Percentiles rank a stretch among this genome's conserved stretches.
Evolutionary conservation across 2,888 invertebrate species (phyloP).

Genomic region (Ectemnius cavifrons): DNA sequence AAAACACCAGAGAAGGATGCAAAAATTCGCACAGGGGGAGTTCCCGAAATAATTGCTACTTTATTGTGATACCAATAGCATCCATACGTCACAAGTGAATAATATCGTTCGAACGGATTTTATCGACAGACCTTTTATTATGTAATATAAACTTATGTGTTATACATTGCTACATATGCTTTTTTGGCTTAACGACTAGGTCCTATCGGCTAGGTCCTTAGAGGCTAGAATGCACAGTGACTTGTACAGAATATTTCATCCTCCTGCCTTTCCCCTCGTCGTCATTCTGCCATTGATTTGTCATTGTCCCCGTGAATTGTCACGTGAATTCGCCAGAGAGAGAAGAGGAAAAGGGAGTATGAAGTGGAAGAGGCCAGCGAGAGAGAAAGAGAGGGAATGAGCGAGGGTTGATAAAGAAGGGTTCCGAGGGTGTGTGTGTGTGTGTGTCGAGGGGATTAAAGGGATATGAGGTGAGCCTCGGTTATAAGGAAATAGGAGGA

Average conservation of each 20-base stretch:
- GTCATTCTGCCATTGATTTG: constrained; percentile 58
- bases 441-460: background rate
- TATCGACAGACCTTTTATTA: constrained; percentile 75
- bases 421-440: background rate
- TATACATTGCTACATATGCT: constrained; percentile 73
- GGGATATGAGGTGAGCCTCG: background rate
- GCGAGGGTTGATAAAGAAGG: constrained; percentile 6
- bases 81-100: constrained; percentile 61
- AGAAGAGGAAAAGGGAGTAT: constrained; percentile 31
- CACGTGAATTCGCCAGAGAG: constrained; percentile 33
- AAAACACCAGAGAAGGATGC: background rate
- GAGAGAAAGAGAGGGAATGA: constrained; percentile 14
- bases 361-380: constrained; percentile 21
- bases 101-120: constrained; percentile 63
- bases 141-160: constrained; percentile 77
- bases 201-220: constrained; percentile 72
- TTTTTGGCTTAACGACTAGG: constrained; percentile 64
- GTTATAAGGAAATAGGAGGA: constrained; percentile 8
- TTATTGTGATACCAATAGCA: constrained; percentile 57
- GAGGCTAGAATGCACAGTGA: constrained; percentile 74
- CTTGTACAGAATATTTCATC: constrained; percentile 71
- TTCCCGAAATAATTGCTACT: constrained; percentile 58
- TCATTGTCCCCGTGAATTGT: constrained; percentile 50
- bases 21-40: constrained; percentile 23
- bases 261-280: constrained; percentile 38